These are phyloP conservation scores for Chouioia cunea DNA, from an alignment of 2,888 invertebrate genomes.

Conservation along the genomic window DNA sequence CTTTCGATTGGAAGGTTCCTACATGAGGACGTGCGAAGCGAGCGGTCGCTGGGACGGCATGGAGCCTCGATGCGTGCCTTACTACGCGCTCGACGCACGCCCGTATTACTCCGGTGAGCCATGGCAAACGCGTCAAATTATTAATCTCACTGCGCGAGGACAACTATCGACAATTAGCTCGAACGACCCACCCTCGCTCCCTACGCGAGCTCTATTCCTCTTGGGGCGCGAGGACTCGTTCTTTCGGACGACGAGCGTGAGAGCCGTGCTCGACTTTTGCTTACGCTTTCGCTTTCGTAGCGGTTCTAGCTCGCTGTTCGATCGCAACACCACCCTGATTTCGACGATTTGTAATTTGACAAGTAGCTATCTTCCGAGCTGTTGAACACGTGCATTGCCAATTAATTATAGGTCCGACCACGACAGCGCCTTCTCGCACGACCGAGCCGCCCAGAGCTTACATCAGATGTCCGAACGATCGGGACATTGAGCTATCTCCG, in stretches of 20 bases:
- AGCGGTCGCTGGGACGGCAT: conserved; percentile 71
- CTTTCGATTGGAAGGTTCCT: conserved; percentile 71
- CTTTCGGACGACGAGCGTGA: conserved; percentile 53
- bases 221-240: conserved; percentile 29
- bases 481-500: conserved; percentile 72
- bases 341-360: too few species aligned
- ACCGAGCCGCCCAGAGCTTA: conserved; percentile 66
- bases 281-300: conserved; percentile 24
- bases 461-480: conserved; percentile 76
- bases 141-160: too few species aligned
- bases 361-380: background rate
- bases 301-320: background rate
- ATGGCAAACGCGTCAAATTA: too few species aligned
- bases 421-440: background rate
- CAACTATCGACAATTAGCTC: too few species aligned
- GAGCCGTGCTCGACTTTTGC: conserved; percentile 42
- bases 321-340: too few species aligned
- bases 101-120: conserved; percentile 42
- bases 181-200: background rate
- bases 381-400: background rate
- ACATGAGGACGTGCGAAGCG: conserved; percentile 70
- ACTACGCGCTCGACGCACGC: conserved; percentile 59
- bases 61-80: conserved; percentile 71
- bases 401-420: background rate
- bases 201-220: background rate